A percentile compares a stretch with the other conserved stretches of the same genome.
Evolutionary conservation across 2,888 invertebrate species (phyloP).

Genomic region (Criorhina ranunculi): DNA sequence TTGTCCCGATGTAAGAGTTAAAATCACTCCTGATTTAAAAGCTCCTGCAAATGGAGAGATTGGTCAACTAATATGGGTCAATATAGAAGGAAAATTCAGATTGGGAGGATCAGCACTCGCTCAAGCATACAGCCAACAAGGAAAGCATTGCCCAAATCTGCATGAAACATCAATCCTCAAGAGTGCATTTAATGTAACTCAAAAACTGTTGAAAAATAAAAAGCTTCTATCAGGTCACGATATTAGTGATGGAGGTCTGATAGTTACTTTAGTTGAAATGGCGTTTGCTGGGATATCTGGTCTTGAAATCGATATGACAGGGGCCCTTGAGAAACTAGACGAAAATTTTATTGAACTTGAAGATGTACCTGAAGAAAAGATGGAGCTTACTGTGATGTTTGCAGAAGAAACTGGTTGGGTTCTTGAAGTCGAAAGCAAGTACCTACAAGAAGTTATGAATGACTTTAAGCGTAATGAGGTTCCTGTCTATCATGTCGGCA

Average conservation of each 20-base stretch:
- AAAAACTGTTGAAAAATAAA: constrained; percentile 89
- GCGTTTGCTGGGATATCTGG: constrained; percentile 96
- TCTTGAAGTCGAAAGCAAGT: constrained; percentile 88
- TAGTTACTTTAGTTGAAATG: constrained; percentile 97
- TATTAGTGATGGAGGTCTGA: constrained; percentile 97
- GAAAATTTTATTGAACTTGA: constrained; percentile 77
- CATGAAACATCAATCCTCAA: constrained; percentile 89
- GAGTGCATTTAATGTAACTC: constrained; percentile 92
- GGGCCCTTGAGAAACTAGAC: constrained; percentile 81
- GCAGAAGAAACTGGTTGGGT: constrained; percentile 95
- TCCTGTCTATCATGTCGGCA: constrained; percentile 89
- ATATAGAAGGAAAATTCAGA: constrained; percentile 90
- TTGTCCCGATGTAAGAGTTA: constrained; percentile 93
- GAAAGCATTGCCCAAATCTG: constrained; percentile 92
- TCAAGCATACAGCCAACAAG: constrained; percentile 94
- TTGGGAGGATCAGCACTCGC: constrained; percentile 97
- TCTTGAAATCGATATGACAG: constrained; percentile 87
- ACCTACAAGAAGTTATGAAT: constrained; percentile 87
- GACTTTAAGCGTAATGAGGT: constrained; percentile 87
- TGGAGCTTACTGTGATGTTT: constrained; percentile 89
- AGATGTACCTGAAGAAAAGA: constrained; percentile 83
- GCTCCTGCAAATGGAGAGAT: constrained; percentile 86
- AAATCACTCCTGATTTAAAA: constrained; percentile 96
- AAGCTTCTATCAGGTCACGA: constrained; percentile 93
- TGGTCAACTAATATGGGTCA: constrained; percentile 91